Conservation (phyloP, 1,140 invertebrate genomes). For the Telenomus remus region DNA sequence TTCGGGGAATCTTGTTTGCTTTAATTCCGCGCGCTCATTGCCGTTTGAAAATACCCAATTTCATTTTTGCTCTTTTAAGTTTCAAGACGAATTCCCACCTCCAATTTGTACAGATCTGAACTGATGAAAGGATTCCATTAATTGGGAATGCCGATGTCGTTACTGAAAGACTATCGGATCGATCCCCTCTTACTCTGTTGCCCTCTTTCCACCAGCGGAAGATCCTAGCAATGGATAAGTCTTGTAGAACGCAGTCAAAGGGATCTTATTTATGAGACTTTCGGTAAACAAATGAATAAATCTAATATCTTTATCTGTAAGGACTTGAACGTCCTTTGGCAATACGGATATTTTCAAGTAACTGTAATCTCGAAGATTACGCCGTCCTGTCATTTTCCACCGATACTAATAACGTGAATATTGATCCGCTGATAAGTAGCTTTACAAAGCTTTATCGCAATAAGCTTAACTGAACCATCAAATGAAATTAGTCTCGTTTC, state of each 20-base stretch:
- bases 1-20: conserved; percentile 41
- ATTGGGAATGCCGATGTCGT: conserved; percentile 73
- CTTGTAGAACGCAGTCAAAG: conserved; percentile 72
- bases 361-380: conserved; percentile 52
- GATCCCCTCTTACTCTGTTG: conserved; percentile 62
- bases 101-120: conserved; percentile 54
- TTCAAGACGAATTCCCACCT: conserved; percentile 44
- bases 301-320: conserved; percentile 68
- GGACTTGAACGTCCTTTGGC: conserved; percentile 47
- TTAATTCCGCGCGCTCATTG: conserved; percentile 46
- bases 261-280: conserved; percentile 76
- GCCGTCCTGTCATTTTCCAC: conserved; percentile 30
- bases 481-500: conserved; percentile 28
- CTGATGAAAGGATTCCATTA: conserved; percentile 71
- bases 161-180: conserved; percentile 66
- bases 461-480: conserved; percentile 39
- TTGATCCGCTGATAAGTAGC: conserved; percentile 46
- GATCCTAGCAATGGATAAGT: conserved; percentile 71
- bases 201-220: conserved; percentile 57
- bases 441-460: conserved; percentile 41
- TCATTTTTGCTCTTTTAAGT: conserved; percentile 49
- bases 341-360: conserved; percentile 34
- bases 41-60: conserved; percentile 66
- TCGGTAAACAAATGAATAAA: conserved; percentile 76
- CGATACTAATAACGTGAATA: conserved; percentile 52